phyloP scores from a whole-genome alignment of 2,113 vertebrate species.

The Alligator mississippiensis region DNA sequence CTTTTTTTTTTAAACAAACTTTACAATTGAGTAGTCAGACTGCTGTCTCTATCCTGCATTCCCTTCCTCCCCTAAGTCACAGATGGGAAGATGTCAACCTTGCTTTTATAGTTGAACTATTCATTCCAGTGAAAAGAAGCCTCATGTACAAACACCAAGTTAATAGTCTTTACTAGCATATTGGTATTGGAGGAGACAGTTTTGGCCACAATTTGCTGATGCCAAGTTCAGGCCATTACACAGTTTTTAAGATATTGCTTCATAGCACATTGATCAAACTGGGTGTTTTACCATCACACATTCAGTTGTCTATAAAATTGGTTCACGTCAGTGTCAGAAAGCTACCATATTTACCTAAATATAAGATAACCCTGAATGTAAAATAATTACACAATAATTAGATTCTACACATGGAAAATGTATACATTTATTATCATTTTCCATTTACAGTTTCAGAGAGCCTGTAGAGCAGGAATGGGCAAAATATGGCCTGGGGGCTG shows the following conservation, averaged over 20 bases:
- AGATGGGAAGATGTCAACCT: neutral
- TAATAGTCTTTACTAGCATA: neutral
- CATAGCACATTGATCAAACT: neutral
- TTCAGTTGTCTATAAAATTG: neutral
- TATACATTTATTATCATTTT: no score
- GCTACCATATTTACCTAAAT: no score
- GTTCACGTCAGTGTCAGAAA: neutral
- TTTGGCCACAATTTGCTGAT: neutral
- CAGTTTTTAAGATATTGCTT: neutral
- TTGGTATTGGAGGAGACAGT: neutral
- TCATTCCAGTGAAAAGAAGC: neutral
- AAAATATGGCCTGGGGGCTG: no score
- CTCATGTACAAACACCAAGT: neutral
- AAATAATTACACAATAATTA: no score
- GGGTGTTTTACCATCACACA: neutral
- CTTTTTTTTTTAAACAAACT: neutral
- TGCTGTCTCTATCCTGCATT: neutral
- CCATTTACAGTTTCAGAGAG: no score
- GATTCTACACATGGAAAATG: no score
- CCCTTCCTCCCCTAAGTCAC: neutral
- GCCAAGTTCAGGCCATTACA: neutral
- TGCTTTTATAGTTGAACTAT: neutral
- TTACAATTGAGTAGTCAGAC: neutral
- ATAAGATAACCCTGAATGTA: no score
- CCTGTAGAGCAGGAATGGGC: no score